Evolutionary conservation across 2,113 vertebrate genomes (phyloP).

Genomic region (Chaetops frenatus): DNA sequence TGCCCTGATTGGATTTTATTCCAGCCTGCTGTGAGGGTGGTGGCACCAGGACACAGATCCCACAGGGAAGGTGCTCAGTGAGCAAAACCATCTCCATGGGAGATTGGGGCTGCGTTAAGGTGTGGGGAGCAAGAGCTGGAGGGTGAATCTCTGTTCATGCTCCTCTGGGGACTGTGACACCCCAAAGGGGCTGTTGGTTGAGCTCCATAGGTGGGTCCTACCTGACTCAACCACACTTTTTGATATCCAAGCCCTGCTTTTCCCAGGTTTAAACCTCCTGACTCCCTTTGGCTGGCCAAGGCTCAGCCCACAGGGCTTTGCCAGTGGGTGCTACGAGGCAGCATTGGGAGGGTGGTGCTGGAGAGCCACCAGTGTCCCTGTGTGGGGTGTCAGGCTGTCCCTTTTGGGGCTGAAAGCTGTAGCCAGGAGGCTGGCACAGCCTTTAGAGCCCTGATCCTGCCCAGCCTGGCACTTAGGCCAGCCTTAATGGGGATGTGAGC

Average conservation of each 20-base stretch:
- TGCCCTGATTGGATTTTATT: background rate
- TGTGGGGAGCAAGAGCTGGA: background rate
- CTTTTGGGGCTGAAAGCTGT: background rate
- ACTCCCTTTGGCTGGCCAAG: background rate
- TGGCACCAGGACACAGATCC: background rate
- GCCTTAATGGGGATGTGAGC: rapidly evolving
- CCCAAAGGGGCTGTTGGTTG: background rate
- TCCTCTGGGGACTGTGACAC: background rate
- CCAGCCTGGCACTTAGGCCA: background rate
- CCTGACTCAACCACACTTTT: background rate
- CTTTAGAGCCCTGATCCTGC: background rate
- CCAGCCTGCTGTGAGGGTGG: background rate
- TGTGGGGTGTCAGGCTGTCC: background rate
- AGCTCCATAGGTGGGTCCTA: background rate
- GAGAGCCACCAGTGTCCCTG: background rate
- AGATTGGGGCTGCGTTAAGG: rapidly evolving
- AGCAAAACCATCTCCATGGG: background rate
- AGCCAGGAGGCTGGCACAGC: background rate
- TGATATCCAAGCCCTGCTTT: background rate
- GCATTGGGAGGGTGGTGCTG: background rate
- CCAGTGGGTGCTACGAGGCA: rapidly evolving
- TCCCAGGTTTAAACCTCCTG: background rate
- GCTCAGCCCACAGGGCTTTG: background rate
- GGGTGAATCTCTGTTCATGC: rapidly evolving
- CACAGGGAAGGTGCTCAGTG: background rate